Base-by-base conservation (phyloP, 2,888 invertebrate genomes). In the Apamea anceps region DNA sequence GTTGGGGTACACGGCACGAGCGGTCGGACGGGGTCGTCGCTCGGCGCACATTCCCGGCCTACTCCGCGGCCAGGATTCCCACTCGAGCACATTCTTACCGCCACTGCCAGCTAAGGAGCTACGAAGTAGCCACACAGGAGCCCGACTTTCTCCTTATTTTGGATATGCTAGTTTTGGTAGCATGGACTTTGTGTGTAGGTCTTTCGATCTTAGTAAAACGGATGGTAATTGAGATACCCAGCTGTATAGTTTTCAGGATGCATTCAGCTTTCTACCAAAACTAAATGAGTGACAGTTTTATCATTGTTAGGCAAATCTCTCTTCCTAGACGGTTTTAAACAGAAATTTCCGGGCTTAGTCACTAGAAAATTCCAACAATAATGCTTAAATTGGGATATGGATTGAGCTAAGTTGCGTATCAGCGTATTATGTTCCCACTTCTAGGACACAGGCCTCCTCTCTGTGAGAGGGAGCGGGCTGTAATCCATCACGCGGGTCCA, bases 11-110 rank as follows among this genome's bases (percentile, higher is more conserved):
- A 86, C 85, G 88, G 86, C 87, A 87, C 89, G 84, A 86, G 90
- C 89, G 91, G 91, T 90, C 92, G 91, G 90, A 91, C 91, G 94
- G 91, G 95, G 95, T 95, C 94, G 94, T 93, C 94, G 94, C 91
- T 93, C 95, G 91, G 90, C 85, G 90, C 90, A 87, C 93, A 92
- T 92, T 91, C 92, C 88, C 90, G 90, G 90, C 90, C 91, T 92
- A 91, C 92, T 92, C 89, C 89, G 90, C 89, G 90, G 88, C 88
- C 93, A 93, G 92, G 94, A 94, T 94, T 93, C 94, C 93, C 92
- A 92, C 93, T 93, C 91, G 93, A 94, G 93, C 93, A 93, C 95
- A 95, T 95, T 95, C 94, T 92, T 93, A 90, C 91, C 89, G 90
- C 90, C 90, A 91, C 88, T 88, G 88, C 91, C 90, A 89, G 80